Evolutionary conservation across 2,113 vertebrate genomes (phyloP), one percentile per base, ranked within the genome.

Genomic region (Grus americana): DNA sequence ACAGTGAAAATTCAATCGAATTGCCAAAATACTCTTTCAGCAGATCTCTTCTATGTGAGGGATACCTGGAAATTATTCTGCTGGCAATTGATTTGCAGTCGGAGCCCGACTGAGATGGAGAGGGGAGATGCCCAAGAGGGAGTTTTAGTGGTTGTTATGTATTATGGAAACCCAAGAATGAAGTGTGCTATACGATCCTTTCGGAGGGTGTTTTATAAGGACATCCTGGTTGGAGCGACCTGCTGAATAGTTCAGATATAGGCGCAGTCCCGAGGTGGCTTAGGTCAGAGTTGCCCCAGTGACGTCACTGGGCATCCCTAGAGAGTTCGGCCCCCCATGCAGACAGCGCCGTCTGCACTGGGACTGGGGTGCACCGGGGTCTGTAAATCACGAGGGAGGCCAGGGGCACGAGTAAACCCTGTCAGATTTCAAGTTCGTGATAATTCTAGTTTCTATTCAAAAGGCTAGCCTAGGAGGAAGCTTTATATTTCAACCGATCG

Each of bases 1-100:
- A 83, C 79, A 3, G 86, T 81, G 93, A 92, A 93, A 97, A 82
- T 90, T 92, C 80, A 90, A 47, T 81, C 84, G 92, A 74, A 80
- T 90, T 72, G 78, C 93, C 74, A 75, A 95, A 71, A 94, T 55
- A 74, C 19, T 78, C 38, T 42, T 52, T 78, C 84, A 78, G 74
- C 84, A 91, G 61, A 42, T 78, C 84, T 21, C 74, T 73, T 86
- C 40, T 23, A 0, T 5, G 55, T 12, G 76, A 62, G 65, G 73
- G 68, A 49, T 46, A 59, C 52, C 47, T 74, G 80, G 68, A 49
- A 59, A 68, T 42, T 11, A 34, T 40, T 15, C 84, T 80, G 84
- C 76, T 68, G 34, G 61, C n/a, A 61, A 34, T 40, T 29, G 83
- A 20, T 80, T 84, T 58, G 63, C 42, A 23, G 0, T 17, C 10